These are phyloP conservation scores for Spatulosminthurus flaviceps DNA, from an alignment of 2,888 invertebrate species.

Conservation along the genomic window DNA sequence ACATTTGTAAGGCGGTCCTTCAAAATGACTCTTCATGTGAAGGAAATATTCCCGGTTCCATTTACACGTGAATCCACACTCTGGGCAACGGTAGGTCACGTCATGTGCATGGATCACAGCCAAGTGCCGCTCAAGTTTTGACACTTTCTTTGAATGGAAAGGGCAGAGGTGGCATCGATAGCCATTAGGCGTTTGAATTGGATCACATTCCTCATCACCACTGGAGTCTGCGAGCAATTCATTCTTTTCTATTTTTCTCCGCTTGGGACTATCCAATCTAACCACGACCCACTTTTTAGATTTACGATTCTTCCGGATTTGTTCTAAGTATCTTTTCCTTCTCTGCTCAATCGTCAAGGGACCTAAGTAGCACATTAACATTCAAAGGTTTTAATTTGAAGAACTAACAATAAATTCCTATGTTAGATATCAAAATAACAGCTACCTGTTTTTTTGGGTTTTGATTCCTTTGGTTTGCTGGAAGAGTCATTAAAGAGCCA, in stretches of 20 bases:
- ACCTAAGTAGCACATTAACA: too few species aligned
- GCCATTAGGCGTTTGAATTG: conserved; percentile 57
- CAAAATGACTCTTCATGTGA: conserved; percentile 72
- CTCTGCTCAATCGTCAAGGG: conserved; percentile 57
- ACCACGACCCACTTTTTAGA: conserved; percentile 59
- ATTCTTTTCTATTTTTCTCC: conserved; percentile 52
- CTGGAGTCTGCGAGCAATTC: conserved; percentile 59
- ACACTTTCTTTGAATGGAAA: conserved; percentile 69
- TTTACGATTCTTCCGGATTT: conserved; percentile 55
- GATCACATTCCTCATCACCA: conserved; percentile 63
- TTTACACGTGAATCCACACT: conserved; percentile 73
- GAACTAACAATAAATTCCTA: not conserved
- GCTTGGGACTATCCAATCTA: conserved; percentile 55
- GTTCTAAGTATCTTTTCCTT: conserved; percentile 55
- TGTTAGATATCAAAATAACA: not conserved
- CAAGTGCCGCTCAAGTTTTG: conserved; percentile 70
- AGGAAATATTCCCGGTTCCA: conserved; percentile 73
- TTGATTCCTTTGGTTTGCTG: conserved; percentile 34
- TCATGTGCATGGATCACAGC: conserved; percentile 71
- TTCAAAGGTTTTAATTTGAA: too few species aligned
- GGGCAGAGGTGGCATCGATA: conserved; percentile 70
- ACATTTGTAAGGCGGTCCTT: conserved; percentile 74
- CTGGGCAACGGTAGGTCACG: conserved; percentile 72
- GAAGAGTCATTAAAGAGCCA: conserved; percentile 34
- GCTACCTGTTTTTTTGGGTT: conserved; percentile 28